Evolutionary conservation across 2,113 vertebrate species (phyloP).

Genomic region (Leptosomus discolor): DNA sequence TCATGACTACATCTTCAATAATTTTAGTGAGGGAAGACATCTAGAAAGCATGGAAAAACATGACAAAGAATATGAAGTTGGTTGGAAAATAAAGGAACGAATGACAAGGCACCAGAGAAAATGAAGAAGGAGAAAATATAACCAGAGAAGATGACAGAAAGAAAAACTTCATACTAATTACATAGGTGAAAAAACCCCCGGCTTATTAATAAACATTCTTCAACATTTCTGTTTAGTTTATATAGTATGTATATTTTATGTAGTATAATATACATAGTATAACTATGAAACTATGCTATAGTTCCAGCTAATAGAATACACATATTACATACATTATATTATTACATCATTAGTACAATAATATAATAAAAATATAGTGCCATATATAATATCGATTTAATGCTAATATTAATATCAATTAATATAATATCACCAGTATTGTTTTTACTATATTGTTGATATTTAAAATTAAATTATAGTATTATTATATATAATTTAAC

Average conservation of each 20-base stretch:
- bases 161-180: neutral
- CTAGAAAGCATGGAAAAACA: neutral
- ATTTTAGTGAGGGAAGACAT: neutral
- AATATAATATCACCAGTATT: neutral
- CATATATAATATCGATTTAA: neutral
- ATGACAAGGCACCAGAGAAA: neutral
- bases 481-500: neutral
- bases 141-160: neutral
- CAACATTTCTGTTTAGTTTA: neutral
- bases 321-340: neutral
- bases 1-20: neutral
- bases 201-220: neutral
- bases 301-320: neutral
- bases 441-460: neutral
- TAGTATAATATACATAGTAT: neutral
- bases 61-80: neutral
- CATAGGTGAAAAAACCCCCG: neutral
- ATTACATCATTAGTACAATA: neutral
- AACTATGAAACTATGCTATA: neutral
- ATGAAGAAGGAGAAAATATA: neutral
- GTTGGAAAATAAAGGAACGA: neutral
- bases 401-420: neutral
- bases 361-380: neutral
- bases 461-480: neutral
- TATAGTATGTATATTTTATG: neutral